Conservation (phyloP, 2,797 vertebrate species). For the Gallinago solitaria region DNA sequence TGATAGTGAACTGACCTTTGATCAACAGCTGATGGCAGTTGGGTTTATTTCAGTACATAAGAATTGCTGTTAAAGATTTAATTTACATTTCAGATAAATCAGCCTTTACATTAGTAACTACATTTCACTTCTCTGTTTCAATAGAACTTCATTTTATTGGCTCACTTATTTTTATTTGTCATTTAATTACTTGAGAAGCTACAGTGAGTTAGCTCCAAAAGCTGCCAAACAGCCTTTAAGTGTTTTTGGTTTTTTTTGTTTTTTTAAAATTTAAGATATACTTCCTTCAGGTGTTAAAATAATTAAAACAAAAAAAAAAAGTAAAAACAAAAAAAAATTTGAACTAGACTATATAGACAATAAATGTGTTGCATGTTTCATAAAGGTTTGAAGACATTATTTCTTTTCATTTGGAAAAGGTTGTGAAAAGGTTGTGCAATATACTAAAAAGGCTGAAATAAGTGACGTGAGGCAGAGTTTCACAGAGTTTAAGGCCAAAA, state of each 20-base stretch:
- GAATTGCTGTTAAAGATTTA: background rate
- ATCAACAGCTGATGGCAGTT: background rate
- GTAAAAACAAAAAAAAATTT: background rate
- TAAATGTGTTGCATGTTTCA: background rate
- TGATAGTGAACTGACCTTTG: background rate
- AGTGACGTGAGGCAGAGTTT: background rate
- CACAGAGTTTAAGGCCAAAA: background rate
- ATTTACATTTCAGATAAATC: background rate
- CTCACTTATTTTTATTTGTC: background rate
- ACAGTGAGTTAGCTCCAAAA: background rate
- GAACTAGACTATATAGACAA: background rate
- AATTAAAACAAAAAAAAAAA: background rate
- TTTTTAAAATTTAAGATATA: background rate
- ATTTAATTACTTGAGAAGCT: background rate
- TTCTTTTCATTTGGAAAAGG: background rate
- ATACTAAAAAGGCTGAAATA: background rate
- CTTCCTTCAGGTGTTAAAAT: background rate
- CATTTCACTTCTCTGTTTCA: background rate
- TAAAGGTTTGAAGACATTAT: background rate
- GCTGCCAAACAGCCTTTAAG: background rate
- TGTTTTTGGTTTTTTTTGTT: background rate
- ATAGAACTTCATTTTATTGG: background rate
- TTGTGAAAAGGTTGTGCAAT: background rate
- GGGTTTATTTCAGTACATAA: background rate
- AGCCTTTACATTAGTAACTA: background rate